Evolutionary conservation across 2,797 vertebrate species (phyloP), one percentile per base, ranked within the genome.

Genomic region (Pseudochaenichthys georgianus): DNA sequence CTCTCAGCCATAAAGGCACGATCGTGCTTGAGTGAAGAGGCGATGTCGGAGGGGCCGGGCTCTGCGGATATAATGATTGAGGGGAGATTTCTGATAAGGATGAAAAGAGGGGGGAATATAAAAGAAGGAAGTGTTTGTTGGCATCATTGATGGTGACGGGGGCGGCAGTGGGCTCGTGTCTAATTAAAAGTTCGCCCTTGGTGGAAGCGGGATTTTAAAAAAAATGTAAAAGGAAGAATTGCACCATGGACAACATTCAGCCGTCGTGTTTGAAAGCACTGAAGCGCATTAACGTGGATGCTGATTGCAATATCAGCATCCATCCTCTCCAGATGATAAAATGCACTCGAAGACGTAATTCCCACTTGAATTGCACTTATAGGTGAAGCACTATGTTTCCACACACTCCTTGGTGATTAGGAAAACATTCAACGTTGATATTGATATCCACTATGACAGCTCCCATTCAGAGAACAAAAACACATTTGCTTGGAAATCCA

Each of bases 11-110:
- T 84, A 87, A 81, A 89, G 84, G 62, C 80, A 67, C 81, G 78
- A 87, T 88, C 88, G 82, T 81, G 88, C 84, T 86, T 83, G 86
- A 92, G 61, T 90, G 88, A 89, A 88, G 83, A 88, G 88, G 87
- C 51, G 23, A 75, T 72, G 83, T 70, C 64, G 70, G 76, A 75
- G 65, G 80, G 83, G 74, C 73, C 55, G 67, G n/a, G 81, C 64
- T 81, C 72, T 67, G 73, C 42, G 70, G 65, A 77, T 75, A 7
- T 82, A 88, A 82, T 83, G 86, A 89, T 82, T 79, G 82, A 88
- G 67, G 62, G 67, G 57, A 85, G 83, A 88, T 86, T 83, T 83
- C 75, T 65, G 88, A 91, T 86, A 89, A 84, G 78, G 64, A 77
- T 80, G 73, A 85, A 82, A 81, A 68, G 6, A 38, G 43, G 51